These are phyloP conservation scores for Noctua janthe DNA, from an alignment of 2,888 invertebrate genomes.

Conservation along the genomic window DNA sequence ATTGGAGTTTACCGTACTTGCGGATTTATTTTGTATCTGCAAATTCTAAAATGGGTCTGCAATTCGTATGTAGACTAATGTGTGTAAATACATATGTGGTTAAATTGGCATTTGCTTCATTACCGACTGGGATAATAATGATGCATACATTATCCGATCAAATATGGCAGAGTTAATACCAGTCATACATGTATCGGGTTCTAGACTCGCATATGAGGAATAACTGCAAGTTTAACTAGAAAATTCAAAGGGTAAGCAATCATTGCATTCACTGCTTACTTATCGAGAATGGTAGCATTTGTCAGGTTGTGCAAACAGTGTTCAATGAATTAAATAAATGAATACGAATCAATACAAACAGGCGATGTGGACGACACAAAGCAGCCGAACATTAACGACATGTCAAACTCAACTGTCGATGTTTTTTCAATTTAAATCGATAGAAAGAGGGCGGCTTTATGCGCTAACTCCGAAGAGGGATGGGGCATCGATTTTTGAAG, in stretches of 20 bases:
- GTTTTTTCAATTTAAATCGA: constrained; percentile 87
- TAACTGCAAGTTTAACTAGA: constrained; percentile 9
- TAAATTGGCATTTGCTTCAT: constrained; percentile 50
- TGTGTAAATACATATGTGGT: neutral
- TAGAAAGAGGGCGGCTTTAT: constrained; percentile 72
- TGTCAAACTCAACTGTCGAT: constrained; percentile 79
- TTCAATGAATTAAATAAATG: constrained; percentile 73
- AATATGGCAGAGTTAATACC: constrained; percentile 58
- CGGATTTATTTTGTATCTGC: constrained; percentile 21
- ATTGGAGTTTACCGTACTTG: constrained; percentile 59
- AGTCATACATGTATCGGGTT: constrained; percentile 40
- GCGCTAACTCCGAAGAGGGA: constrained; percentile 69
- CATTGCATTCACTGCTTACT: constrained; percentile 49
- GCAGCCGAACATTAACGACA: constrained; percentile 65
- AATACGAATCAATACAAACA: constrained; percentile 78
- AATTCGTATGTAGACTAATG: neutral
- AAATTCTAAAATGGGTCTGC: neutral
- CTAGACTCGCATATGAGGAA: constrained; percentile 27
- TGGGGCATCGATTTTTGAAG: constrained; percentile 69
- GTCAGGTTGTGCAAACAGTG: constrained; percentile 63
- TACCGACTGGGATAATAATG: constrained; percentile 50
- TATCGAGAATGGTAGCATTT: constrained; percentile 53
- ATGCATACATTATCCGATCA: constrained; percentile 46
- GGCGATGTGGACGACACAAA: constrained; percentile 75
- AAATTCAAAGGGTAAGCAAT: constrained; percentile 54